A percentile compares a stretch with the other conserved stretches of the same genome.
Conservation (phyloP, 2,888 invertebrate species). For the Diarsia brunnea region DNA sequence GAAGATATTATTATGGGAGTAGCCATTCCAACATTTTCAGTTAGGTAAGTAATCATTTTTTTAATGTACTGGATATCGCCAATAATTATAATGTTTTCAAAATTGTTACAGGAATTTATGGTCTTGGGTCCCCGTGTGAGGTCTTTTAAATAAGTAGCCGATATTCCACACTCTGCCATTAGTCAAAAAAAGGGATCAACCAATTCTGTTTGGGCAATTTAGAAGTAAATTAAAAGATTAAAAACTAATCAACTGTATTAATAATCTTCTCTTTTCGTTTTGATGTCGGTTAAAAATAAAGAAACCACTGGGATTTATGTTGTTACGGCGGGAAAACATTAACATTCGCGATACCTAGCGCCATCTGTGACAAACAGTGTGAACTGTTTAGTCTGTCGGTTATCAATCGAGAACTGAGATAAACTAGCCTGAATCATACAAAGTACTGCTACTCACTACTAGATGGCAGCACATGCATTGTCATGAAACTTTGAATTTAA, state of each 20-base stretch:
- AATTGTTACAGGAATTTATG: not conserved
- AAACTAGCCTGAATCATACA: not conserved
- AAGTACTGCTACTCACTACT: constrained; percentile 49
- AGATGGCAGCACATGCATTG: constrained; percentile 37
- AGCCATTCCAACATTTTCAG: too few relatives aligned
- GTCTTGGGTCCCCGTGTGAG: not conserved
- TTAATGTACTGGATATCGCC: not conserved
- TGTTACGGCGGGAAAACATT: not conserved
- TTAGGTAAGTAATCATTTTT: too few relatives aligned
- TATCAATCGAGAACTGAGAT: constrained; percentile 1
- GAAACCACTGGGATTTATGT: not conserved
- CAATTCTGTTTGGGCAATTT: not conserved
- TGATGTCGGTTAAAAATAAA: not conserved
- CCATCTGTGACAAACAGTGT: constrained; percentile 29
- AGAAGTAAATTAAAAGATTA: not conserved
- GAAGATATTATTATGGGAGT: not conserved
- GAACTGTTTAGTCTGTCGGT: not conserved
- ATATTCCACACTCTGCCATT: not conserved
- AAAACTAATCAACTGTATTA: not conserved
- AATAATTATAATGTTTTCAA: not conserved
- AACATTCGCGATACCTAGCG: not conserved
- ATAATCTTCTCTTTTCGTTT: not conserved
- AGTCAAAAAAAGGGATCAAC: not conserved
- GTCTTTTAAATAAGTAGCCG: not conserved
- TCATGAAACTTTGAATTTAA: not conserved